Evolutionary conservation across 2,113 vertebrate genomes (phyloP), one percentile per base, ranked within the genome.

Genomic region (Rhea pennata): DNA sequence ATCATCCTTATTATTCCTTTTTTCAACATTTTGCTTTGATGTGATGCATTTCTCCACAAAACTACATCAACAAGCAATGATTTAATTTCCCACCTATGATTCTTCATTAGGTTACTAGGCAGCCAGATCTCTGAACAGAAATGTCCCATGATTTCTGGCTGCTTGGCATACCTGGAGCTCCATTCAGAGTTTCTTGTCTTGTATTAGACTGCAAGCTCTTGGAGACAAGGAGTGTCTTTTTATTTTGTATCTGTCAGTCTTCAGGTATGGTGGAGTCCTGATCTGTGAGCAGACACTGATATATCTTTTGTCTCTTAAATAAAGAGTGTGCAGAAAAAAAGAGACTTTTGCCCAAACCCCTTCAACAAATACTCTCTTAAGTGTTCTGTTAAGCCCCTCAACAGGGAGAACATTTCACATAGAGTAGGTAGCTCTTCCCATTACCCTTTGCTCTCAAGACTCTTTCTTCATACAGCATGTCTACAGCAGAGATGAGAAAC

Each of bases 141-240:
- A 51, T 0, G 2, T 0, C 8, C 17, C 19, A 15, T 17, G 3
- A 0, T 51, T 91, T 48, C 59, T 48, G 53, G 29, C 19, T 20
- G 4, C 10, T 53, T 22, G 17, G 26, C 1, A 0, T 36, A 65
- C 31, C 31, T 29, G 19, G 10, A 10, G 81, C 15, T 58, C 46
- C 29, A 3, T 85, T 84, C 2, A 5, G 70, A 71, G 27, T 46
- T 74, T 77, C 88, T 59, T 11, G 29, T 70, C 64, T 5, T 1
- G 26, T 88, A n/a, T 64, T 48, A 72, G 33, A 75, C 12, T 20
- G 11, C 1, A 4, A 62, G 31, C n/a, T 90, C 50, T 59, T 26
- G 1, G 11, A 51, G 46, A 15, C 15, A 12, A 76, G 40, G 19
- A 72, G 5, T 29, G 53, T 53, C n/a, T 56, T 69, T 64, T 80